Evolutionary conservation across 2,113 vertebrate species (phyloP).

Genomic region (Dinomys branickii): DNA sequence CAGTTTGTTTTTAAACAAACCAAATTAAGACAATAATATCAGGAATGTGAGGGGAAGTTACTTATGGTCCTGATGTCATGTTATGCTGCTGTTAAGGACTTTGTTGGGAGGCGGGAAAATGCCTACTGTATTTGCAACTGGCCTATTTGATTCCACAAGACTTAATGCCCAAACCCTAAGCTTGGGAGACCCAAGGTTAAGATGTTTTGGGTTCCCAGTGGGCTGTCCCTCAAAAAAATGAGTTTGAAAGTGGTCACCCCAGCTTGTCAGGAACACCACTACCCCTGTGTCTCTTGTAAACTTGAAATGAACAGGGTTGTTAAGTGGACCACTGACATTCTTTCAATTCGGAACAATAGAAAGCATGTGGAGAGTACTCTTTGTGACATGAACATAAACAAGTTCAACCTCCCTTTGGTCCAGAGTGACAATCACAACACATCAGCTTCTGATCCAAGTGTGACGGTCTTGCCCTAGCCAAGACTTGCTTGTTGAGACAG

Average conservation of each 20-base stretch:
- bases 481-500: background rate
- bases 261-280: background rate
- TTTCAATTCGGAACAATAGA: background rate
- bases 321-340: background rate
- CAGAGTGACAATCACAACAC: background rate
- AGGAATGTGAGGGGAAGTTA: background rate
- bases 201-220: background rate
- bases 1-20: background rate
- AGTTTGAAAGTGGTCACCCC: background rate
- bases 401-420: background rate
- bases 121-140: background rate
- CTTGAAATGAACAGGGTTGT: background rate
- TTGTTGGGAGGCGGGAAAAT: background rate
- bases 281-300: background rate
- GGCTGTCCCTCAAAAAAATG: background rate
- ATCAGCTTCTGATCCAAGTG: background rate
- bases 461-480: background rate
- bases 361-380: background rate
- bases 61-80: background rate
- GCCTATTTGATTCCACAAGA: background rate
- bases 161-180: background rate
- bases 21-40: background rate
- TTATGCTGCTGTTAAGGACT: background rate
- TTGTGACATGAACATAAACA: slow-evolving; percentile 10
- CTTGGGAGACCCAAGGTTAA: background rate